A percentile compares a stretch with the other conserved stretches of the same genome.
Conservation (phyloP, 2,113 vertebrate species). For the Mormyrus lacerda region DNA sequence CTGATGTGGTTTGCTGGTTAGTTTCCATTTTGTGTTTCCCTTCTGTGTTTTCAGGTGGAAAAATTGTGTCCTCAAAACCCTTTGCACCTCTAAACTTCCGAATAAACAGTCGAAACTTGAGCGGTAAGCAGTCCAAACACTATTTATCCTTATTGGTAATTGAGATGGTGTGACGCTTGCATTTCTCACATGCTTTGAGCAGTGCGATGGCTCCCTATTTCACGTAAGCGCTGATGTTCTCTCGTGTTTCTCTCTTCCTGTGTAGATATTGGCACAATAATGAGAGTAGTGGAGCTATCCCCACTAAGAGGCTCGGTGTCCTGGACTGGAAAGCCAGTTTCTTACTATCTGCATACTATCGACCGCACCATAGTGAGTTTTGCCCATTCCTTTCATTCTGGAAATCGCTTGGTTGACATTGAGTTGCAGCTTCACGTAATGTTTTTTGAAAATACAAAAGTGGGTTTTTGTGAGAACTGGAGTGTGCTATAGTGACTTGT, state of each 20-base stretch:
- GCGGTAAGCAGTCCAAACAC: constrained; percentile 64
- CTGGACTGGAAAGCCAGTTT: constrained; percentile 97
- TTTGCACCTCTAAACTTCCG: constrained; percentile 98
- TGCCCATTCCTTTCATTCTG: neutral
- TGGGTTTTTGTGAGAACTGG: neutral
- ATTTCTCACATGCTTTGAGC: neutral
- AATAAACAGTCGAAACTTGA: constrained; percentile 99
- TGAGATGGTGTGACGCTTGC: neutral
- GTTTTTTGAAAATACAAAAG: neutral
- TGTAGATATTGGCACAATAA: constrained; percentile 97
- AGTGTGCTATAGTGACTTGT: neutral
- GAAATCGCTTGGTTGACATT: neutral
- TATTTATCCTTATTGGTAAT: neutral
- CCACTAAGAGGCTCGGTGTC: constrained; percentile 94
- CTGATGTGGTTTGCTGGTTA: neutral
- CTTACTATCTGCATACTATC: constrained; percentile 98
- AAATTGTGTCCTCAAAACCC: constrained; percentile 98
- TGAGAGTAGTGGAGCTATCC: constrained; percentile 96
- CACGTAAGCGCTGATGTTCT: neutral
- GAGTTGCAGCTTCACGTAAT: neutral
- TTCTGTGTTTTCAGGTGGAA: constrained; percentile 71
- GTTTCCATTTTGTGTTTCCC: constrained; percentile 20
- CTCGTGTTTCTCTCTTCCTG: constrained; percentile 9
- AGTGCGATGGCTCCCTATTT: neutral
- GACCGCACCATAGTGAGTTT: constrained; percentile 96